Conservation (phyloP, 2,797 vertebrate species). For the Octomys mimax region DNA sequence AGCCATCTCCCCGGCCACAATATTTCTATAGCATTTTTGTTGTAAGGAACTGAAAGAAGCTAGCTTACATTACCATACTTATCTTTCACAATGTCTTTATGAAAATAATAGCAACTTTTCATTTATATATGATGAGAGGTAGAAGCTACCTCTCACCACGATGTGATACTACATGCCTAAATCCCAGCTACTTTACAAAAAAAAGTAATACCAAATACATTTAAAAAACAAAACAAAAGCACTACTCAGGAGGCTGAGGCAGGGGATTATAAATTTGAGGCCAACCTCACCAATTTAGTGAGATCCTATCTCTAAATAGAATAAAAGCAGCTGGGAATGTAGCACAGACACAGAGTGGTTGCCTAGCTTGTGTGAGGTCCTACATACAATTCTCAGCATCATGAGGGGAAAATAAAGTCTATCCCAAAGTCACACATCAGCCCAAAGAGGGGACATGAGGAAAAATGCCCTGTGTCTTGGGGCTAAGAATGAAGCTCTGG, state of each 20-base stretch:
- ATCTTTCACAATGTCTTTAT: slow-evolving; percentile 52
- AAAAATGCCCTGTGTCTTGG: not conserved
- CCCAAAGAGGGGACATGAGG: not conserved
- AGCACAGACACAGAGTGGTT: not conserved
- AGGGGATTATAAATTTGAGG: not conserved
- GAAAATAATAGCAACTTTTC: slow-evolving; percentile 60
- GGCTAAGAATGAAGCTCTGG: not conserved
- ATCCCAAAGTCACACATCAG: slow-evolving; percentile 15
- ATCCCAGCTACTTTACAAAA: not conserved
- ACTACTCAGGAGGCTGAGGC: not conserved
- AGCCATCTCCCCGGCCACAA: not conserved
- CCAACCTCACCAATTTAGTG: not conserved
- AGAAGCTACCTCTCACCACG: slow-evolving; percentile 22
- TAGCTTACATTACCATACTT: slow-evolving; percentile 6
- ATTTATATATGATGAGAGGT: slow-evolving; percentile 53
- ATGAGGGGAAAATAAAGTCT: not conserved
- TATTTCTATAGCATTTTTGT: slow-evolving; percentile 33
- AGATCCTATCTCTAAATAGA: not conserved
- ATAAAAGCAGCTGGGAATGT: not conserved
- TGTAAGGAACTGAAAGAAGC: slow-evolving; percentile 21
- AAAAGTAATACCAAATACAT: not conserved
- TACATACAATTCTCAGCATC: not conserved
- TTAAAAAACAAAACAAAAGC: too few relatives aligned
- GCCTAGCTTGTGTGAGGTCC: not conserved
- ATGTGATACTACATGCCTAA: not conserved